Evolutionary conservation across 2,888 invertebrate genomes (phyloP), one percentile per base, ranked within the genome.

Genomic region (Ornithoptera alexandrae): DNA sequence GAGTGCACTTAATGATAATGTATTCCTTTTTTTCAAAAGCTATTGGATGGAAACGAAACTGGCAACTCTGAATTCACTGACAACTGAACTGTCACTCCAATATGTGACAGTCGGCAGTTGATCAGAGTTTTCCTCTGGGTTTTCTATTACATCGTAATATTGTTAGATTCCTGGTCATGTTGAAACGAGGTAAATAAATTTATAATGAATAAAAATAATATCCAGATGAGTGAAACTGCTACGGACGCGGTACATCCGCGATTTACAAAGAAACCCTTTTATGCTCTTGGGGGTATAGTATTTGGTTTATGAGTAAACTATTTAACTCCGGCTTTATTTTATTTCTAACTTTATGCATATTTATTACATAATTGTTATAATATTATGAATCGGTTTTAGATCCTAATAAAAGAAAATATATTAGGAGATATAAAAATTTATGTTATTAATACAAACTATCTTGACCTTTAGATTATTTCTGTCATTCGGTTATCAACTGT

Each of bases 201-300:
- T 12, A 24, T 56, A 56, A 67, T 46, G 66, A 46, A 63, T 46
- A 36, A 18, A 68, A 68, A n/a, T 30, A 12, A 53, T 65, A 71
- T 66, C 72, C 74, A 72, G 70, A 87, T 87, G 85, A 77, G 74
- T 73, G 78, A 78, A 65, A 78, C 75, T 70, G 73, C 75, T n/a
- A 79, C 79, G 53, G 91, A 91, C 73, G 88, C 88, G 59, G 87
- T 82, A 6, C 90, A 91, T 76, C 88, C 88, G 56, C 84, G 91
- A 71, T 90, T 90, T 80, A 74, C 75, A 79, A 74, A 76, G 74
- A 86, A 84, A 79, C 81, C 83, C 15, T 72, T 77, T 62, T 57
- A 74, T 74, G 77, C 77, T 73, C 71, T 74, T 74, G 78, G 82
- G 74, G 90, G 90, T 90, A 89, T 77, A 82, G 88, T 89, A 89